A percentile compares a stretch with the other conserved stretches of the same genome.
phyloP scores from a whole-genome alignment of 2,113 vertebrate genomes.

The Odontophorus gujanensis region DNA sequence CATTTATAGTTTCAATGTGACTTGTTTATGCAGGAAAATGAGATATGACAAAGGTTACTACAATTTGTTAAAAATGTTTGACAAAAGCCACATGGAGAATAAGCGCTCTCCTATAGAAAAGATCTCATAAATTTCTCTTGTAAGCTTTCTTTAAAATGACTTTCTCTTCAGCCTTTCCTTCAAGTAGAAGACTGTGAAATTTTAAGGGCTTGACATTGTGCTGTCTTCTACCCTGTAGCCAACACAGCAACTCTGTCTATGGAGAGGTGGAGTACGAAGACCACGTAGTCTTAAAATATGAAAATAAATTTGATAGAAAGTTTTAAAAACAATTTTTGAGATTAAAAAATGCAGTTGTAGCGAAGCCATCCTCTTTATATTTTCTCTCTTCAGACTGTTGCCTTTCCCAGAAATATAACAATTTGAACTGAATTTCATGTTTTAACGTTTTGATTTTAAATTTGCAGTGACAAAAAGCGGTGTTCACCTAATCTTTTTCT shows the following conservation, averaged over 20 bases:
- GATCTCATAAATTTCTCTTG: slow-evolving; percentile 65
- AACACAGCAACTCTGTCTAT: not conserved
- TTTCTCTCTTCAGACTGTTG: not conserved
- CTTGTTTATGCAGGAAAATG: slow-evolving; percentile 78
- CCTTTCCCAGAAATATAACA: not conserved
- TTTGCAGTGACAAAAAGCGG: not conserved
- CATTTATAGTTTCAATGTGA: slow-evolving; percentile 75
- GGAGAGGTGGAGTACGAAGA: not conserved
- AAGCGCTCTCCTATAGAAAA: slow-evolving; percentile 67
- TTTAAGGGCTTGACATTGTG: not conserved
- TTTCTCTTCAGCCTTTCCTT: slow-evolving; percentile 49
- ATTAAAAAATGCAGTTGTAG: not conserved
- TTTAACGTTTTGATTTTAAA: not conserved
- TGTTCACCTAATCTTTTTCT: not conserved
- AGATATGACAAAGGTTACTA: slow-evolving; percentile 76
- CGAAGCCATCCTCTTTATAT: not conserved
- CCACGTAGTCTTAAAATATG: not conserved
- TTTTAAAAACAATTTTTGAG: not conserved
- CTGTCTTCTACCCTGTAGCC: not conserved
- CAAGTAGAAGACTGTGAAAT: not conserved
- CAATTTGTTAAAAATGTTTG: slow-evolving; percentile 77
- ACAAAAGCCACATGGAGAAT: slow-evolving; percentile 65
- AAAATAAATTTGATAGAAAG: not conserved
- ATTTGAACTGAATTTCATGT: not conserved
- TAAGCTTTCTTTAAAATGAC: slow-evolving; percentile 57